These are phyloP conservation scores for Brachyalestes nurse DNA, from an alignment of 2,797 vertebrate genomes.

Conservation along the genomic window DNA sequence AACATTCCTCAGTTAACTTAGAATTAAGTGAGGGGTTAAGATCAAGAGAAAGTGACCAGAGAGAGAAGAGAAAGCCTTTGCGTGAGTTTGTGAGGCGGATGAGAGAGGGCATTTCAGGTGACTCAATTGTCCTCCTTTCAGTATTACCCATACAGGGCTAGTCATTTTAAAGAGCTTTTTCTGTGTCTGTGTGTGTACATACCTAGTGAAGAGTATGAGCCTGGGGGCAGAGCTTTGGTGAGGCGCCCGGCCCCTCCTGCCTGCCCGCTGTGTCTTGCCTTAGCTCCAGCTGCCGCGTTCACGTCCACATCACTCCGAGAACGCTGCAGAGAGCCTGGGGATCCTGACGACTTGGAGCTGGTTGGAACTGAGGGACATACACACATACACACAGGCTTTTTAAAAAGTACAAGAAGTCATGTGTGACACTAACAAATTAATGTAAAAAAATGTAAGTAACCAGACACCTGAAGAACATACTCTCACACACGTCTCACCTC, in stretches of 20 bases:
- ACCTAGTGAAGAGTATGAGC: conserved; percentile 94
- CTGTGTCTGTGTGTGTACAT: conserved; percentile 40
- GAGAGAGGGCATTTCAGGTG: background rate
- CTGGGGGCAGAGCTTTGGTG: conserved; percentile 80
- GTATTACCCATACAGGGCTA: background rate
- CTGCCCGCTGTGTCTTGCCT: conserved; percentile 86
- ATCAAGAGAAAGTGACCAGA: background rate
- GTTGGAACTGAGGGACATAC: conserved; percentile 66
- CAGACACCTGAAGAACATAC: conserved; percentile 37
- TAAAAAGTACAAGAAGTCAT: background rate
- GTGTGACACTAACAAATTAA: background rate
- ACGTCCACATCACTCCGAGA: conserved; percentile 97
- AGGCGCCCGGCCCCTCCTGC: conserved; percentile 77
- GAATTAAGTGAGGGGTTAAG: background rate
- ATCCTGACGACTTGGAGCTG: conserved; percentile 76
- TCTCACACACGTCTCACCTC: conserved; percentile 81
- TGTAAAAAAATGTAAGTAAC: no score
- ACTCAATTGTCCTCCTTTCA: background rate
- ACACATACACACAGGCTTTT: background rate
- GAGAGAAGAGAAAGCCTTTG: conserved; percentile 3
- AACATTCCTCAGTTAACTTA: conserved; percentile 25
- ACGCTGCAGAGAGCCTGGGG: conserved; percentile 87
- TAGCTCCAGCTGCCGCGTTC: conserved; percentile 91
- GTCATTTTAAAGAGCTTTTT: background rate
- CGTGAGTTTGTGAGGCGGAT: background rate